Evolutionary conservation across 1,140 invertebrate species (phyloP).

Genomic region (Drosophila nigromelanica): DNA sequence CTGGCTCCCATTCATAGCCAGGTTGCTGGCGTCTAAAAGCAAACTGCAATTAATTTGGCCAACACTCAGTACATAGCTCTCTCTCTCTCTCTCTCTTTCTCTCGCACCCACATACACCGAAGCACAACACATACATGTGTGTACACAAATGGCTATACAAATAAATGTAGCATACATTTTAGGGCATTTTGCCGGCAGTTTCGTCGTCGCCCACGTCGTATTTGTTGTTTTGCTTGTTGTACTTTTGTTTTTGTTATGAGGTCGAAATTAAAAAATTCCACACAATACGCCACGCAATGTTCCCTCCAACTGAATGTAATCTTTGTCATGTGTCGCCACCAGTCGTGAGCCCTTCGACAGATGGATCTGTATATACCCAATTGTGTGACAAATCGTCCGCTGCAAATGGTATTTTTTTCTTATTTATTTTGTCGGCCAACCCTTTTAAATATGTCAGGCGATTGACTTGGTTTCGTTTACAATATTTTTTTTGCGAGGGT

Average conservation of each 20-base stretch:
- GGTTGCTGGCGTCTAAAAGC: slow-evolving; percentile 33
- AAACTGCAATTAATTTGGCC: slow-evolving; percentile 70
- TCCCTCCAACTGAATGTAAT: slow-evolving; percentile 40
- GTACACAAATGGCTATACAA: slow-evolving; percentile 1
- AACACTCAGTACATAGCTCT: slow-evolving; percentile 8
- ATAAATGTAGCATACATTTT: slow-evolving; percentile 42
- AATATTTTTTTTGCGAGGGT: slow-evolving; percentile 15
- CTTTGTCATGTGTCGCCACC: slow-evolving; percentile 60
- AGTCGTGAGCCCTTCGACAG: slow-evolving; percentile 40
- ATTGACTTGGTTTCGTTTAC: slow-evolving; percentile 27
- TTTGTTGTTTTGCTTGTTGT: slow-evolving; percentile 13
- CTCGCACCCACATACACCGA: not conserved
- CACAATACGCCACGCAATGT: slow-evolving; percentile 51
- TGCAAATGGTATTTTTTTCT: not conserved
- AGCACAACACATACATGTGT: not conserved
- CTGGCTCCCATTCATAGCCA: slow-evolving; percentile 13
- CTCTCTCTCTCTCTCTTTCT: not conserved
- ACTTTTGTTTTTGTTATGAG: slow-evolving; percentile 27
- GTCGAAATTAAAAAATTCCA: slow-evolving; percentile 79
- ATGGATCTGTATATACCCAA: slow-evolving; percentile 46
- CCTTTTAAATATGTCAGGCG: slow-evolving; percentile 32
- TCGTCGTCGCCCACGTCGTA: slow-evolving; percentile 4
- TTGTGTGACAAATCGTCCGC: slow-evolving; percentile 78
- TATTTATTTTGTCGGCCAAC: slow-evolving; percentile 21
- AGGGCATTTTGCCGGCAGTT: not conserved